A percentile compares a stretch with the other conserved stretches of the same genome.
Evolutionary conservation across 2,888 invertebrate species (phyloP).

Genomic region (Pimpla rufipes): DNA sequence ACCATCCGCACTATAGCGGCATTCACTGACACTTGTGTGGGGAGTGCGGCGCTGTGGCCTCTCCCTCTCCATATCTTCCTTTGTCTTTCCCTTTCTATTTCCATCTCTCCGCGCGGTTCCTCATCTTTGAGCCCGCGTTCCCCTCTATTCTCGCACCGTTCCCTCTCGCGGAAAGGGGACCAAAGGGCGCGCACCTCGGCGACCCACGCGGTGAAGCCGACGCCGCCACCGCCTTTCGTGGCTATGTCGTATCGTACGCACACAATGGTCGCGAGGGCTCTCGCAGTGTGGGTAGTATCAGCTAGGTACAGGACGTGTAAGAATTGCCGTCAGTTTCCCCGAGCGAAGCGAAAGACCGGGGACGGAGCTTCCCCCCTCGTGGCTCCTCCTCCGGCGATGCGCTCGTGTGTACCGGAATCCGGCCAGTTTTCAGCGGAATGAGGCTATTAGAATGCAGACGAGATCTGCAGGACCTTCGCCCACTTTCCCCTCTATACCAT

Average conservation of each 20-base stretch:
- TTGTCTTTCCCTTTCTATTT: conserved; percentile 70
- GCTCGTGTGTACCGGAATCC: conserved; percentile 78
- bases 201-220: no score
- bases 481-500: conserved; percentile 21
- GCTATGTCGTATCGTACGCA: no score
- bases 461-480: conserved; percentile 67
- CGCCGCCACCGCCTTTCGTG: no score
- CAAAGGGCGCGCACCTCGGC: no score
- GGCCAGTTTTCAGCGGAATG: conserved; percentile 81
- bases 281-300: background rate
- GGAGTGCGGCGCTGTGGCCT: background rate
- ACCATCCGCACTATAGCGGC: background rate
- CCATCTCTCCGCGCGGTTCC: conserved; percentile 35
- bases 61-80: conserved; percentile 54
- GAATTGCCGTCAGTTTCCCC: conserved; percentile 47
- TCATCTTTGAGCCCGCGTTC: background rate
- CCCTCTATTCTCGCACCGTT: conserved; percentile 5
- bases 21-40: conserved; percentile 53
- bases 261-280: background rate
- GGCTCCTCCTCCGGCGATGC: conserved; percentile 45
- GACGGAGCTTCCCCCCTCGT: conserved; percentile 43
- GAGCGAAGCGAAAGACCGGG: conserved; percentile 32
- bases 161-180: no score
- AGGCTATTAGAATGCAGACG: conserved; percentile 85
- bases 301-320: conserved; percentile 26